phyloP scores from a whole-genome alignment of 2,797 vertebrate genomes.

The Spatula clypeata region DNA sequence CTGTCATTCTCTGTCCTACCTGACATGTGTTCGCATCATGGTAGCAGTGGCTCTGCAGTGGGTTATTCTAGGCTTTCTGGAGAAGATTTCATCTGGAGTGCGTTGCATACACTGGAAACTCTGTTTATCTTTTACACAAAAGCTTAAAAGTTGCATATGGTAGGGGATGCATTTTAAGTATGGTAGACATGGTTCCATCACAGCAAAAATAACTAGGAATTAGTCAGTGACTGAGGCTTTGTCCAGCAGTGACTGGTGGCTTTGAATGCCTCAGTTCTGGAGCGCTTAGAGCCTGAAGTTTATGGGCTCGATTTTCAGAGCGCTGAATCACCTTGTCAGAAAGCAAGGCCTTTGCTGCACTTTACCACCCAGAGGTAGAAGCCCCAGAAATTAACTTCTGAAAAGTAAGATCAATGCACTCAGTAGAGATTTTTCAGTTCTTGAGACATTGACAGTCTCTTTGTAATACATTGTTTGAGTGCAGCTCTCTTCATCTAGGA shows the following conservation, averaged over 20 bases:
- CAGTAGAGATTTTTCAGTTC: neutral
- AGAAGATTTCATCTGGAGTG: neutral
- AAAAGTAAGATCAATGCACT: neutral
- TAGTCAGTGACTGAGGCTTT: neutral
- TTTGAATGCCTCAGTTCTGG: neutral
- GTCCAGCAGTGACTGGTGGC: neutral
- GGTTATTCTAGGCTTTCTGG: neutral
- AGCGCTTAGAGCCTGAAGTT: neutral
- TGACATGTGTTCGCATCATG: neutral
- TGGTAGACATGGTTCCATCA: neutral
- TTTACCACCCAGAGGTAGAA: neutral
- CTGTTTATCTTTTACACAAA: neutral
- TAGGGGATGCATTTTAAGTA: neutral
- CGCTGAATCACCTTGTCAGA: neutral
- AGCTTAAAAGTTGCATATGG: neutral
- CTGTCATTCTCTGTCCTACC: neutral
- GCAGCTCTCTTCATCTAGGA: neutral
- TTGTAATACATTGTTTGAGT: neutral
- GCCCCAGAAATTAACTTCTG: neutral
- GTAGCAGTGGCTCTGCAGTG: slow-evolving; percentile 1
- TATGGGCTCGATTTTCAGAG: neutral
- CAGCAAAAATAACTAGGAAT: neutral
- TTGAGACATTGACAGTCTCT: neutral
- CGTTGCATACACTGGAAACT: neutral
- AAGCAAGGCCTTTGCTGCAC: neutral